Evolutionary conservation across 2,888 invertebrate species (phyloP), one percentile per base, ranked within the genome.

Genomic region (Folsomia candida): DNA sequence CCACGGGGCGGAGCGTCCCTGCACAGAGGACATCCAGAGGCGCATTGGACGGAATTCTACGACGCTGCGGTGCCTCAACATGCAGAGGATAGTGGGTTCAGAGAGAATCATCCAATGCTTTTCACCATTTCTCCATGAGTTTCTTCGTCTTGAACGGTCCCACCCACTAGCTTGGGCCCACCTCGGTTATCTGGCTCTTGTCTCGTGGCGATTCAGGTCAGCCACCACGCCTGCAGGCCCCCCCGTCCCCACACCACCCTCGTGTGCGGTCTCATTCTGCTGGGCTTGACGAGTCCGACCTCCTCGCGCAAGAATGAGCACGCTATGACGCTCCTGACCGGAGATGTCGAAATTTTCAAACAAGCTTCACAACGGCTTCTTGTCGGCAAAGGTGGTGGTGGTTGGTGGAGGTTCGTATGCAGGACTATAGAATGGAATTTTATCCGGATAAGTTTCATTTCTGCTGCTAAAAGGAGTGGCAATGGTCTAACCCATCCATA

Each of bases 1-100:
- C 68, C 72, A 72, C 60, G 11, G 60, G 60, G 60, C 60, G 60
- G 60, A 60, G 60, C 60, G 60, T 25, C 25, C 25, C 60, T 60
- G 4, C 6, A 4, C 6, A 11, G 4, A 25, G 24, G 6, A 25
- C 60, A 6, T 4, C 18, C 60, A 24, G 6, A 14, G 26, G 60
- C 60, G 60, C 60, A 60, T 60, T 57, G n/a, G 9, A 20, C 20
- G 9, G n/a, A 57, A 22, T 57, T 57, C 6, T 57, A n/a, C 9
- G 57, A 57, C 57, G 57, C 24, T 4, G n/a, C 6, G 57, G 9
- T 57, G 11, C 57, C 6, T 4, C 24, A 20, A n/a, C 57, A n/a
- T 22, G 24, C 4, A n/a, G 9, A 57, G 57, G 57, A 57, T 57
- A 57, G 57, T 6, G 9, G n/a, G 24, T 4, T n/a, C 57, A 57